phyloP scores from a whole-genome alignment of 2,113 vertebrate genomes.

The Chlorocebus sabaeus region DNA sequence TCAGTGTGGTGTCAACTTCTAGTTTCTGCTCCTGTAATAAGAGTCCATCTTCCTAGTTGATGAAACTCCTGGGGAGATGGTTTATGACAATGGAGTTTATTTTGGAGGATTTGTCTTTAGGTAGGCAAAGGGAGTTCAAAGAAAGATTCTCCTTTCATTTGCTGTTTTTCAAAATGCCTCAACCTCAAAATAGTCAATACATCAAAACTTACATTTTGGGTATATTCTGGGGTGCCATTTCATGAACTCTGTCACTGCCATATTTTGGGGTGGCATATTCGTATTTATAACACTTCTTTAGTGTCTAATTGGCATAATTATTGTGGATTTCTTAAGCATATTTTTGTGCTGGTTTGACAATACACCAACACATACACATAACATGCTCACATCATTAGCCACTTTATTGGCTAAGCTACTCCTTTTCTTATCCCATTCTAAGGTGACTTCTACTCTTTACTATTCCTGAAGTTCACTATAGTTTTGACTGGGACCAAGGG shows the following conservation, averaged over 20 bases:
- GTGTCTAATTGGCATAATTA: background rate
- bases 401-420: background rate
- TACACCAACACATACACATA: background rate
- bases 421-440: background rate
- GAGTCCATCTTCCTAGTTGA: background rate
- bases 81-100: background rate
- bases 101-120: background rate
- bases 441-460: background rate
- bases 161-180: background rate
- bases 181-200: background rate
- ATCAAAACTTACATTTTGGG: background rate
- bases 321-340: background rate
- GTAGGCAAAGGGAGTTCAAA: background rate
- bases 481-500: background rate
- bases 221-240: background rate
- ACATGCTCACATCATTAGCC: background rate
- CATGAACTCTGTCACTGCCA: background rate
- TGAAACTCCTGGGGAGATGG: background rate
- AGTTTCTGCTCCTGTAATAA: background rate
- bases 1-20: background rate
- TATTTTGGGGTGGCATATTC: background rate
- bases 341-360: background rate
- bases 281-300: background rate
- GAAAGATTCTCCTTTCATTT: background rate
- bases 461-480: background rate